Base-by-base conservation (phyloP, 2,888 invertebrate genomes). In the Odontomyia ornata region DNA sequence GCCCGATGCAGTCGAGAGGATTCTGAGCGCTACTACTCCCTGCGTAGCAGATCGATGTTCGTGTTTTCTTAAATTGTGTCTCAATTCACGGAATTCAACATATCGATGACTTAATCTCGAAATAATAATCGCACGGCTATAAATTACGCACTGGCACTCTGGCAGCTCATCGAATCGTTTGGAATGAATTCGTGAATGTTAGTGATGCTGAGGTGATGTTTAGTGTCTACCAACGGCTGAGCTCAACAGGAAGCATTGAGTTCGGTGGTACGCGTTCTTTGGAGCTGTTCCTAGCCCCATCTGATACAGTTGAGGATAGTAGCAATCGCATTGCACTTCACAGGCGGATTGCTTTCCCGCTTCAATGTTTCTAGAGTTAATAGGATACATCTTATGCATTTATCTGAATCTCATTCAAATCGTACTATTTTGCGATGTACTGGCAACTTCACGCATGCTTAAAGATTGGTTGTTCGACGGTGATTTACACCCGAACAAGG, bases 71-170 rank as follows among this genome's bases (percentile, higher is more conserved):
- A 80, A 80, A 80, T 80, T 80, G 80, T 80, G 80, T 80, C 80
- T 80, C 80, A 80, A 80, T 80, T 80, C 80, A 80, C 79, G 79
- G 80, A 80, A 80, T 80, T 79, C 79, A 79, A 78, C 80, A 79
- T 75, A 75, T 75, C 75, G 47, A 75, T 62, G 75, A 47, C 75
- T 75, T 75, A 75, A 75, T 75, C 75, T 75, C 52, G 75, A 75
- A 75, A 64, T 75, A 75, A 64, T 64, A 64, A 75, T 75, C 75
- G 64, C 73, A 47, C 18, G 52, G 64, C 75, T 28, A 75, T 75
- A 75, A 75, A 75, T 75, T 75, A 75, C 75, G 75, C 75, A 75
- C 75, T 65, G 75, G 64, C 75, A 75, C 62, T 36, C 13, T 52
- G 57, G 57, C 56, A 69, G 43, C 60, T 21, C 60, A 23, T 60